These are phyloP conservation scores for Lamprologus callipterus DNA, from an alignment of 2,113 vertebrate genomes.

Conservation along the genomic window DNA sequence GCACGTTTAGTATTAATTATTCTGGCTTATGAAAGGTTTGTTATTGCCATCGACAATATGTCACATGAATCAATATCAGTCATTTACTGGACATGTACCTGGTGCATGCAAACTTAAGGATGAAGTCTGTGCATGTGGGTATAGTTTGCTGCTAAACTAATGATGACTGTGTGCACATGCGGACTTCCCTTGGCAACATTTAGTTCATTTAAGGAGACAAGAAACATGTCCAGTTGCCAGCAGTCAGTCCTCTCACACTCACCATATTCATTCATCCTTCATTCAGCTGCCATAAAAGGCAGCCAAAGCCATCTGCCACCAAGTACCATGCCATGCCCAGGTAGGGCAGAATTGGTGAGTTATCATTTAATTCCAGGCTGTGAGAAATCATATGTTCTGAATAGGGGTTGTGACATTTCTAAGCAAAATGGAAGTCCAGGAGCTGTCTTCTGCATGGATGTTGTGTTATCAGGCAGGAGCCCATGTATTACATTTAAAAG, in stretches of 20 bases:
- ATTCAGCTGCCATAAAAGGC: constrained; percentile 17
- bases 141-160: not conserved
- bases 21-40: not conserved
- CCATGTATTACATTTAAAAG: not conserved
- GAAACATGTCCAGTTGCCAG: not conserved
- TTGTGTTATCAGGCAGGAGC: constrained; percentile 1
- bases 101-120: not conserved
- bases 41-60: not conserved
- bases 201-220: constrained; percentile 10
- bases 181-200: not conserved
- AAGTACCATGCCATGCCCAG: not conserved
- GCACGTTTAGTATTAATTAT: not conserved
- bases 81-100: not conserved
- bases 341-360: not conserved
- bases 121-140: not conserved
- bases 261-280: not conserved
- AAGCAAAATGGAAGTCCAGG: not conserved
- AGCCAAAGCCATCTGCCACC: constrained; percentile 21
- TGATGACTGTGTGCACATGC: not conserved
- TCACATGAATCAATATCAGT: not conserved
- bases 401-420: constrained; percentile 10
- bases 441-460: not conserved
- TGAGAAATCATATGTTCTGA: not conserved
- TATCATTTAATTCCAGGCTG: constrained; percentile 24
- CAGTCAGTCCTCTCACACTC: constrained; percentile 1